Evolutionary conservation across 2,888 invertebrate genomes (phyloP).

Genomic region (Dascillus cervinus): DNA sequence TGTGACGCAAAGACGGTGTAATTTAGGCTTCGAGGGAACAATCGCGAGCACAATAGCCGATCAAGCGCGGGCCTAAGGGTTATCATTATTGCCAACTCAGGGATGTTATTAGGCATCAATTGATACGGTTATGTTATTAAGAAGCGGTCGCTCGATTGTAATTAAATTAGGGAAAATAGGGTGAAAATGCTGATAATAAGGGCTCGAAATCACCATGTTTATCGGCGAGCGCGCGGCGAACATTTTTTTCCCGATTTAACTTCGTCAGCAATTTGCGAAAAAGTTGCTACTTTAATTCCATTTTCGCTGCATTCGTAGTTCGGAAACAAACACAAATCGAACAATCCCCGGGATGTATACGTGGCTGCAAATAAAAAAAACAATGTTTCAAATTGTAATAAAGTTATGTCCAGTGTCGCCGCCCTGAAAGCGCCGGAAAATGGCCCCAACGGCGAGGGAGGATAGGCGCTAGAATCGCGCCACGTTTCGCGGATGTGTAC

Average conservation of each 20-base stretch:
- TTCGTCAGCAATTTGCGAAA: too few species aligned
- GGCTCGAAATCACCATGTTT: too few species aligned
- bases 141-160: conserved; percentile 18
- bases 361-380: conserved; percentile 16
- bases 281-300: too few species aligned
- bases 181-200: too few species aligned
- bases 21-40: conserved; percentile 23
- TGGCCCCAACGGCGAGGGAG: conserved; percentile 9
- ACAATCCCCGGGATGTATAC: conserved; percentile 14
- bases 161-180: too few species aligned
- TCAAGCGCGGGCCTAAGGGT: conserved; percentile 32
- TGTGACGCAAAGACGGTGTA: conserved; percentile 23
- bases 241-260: too few species aligned
- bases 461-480: too few species aligned
- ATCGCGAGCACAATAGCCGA: conserved; percentile 34
- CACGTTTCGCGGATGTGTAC: background rate
- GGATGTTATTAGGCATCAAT: conserved; percentile 43
- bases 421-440: conserved; percentile 8
- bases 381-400: conserved; percentile 16
- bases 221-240: too few species aligned
- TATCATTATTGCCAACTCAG: conserved; percentile 33
- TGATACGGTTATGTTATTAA: conserved; percentile 43
- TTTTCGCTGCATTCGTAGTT: conserved; percentile 12
- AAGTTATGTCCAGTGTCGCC: conserved; percentile 11
- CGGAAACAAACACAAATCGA: conserved; percentile 22